A percentile compares a stretch with the other conserved stretches of the same genome.
Conservation (phyloP, 92 coral and sea anemone species). For the Micromussa lordhowensis region DNA sequence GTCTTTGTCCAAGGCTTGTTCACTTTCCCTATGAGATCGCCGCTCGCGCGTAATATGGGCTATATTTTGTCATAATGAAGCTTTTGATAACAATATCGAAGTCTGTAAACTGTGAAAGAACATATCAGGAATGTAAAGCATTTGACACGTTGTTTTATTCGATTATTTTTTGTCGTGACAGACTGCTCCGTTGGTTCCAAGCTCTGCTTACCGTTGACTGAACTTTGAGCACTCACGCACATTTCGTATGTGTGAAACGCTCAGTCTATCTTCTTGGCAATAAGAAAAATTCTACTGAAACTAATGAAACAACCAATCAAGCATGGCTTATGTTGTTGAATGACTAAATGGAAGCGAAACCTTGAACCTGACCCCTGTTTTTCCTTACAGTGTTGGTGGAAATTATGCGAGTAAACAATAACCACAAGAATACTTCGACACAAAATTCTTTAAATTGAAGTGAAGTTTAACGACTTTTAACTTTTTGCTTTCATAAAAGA, state of each 20-base stretch:
- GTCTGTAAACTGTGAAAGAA: constrained; percentile 21
- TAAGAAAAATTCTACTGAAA: not conserved
- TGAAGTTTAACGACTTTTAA: not conserved
- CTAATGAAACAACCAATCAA: not conserved
- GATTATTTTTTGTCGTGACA: not conserved
- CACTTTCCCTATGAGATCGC: not conserved
- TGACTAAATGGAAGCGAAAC: not conserved
- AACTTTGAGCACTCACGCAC: not conserved
- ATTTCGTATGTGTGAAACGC: not conserved
- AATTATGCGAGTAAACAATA: not conserved
- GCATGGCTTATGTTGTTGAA: not conserved
- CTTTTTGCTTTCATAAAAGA: not conserved
- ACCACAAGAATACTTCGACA: not conserved
- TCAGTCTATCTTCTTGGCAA: not conserved
- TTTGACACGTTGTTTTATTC: not conserved
- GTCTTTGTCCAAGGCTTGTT: not conserved
- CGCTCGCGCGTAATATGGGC: not conserved
- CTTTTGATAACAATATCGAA: constrained; percentile 22
- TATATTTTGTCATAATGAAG: not conserved
- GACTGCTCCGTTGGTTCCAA: not conserved
- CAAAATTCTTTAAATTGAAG: not conserved
- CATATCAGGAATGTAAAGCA: constrained; percentile 19
- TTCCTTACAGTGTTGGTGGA: not conserved
- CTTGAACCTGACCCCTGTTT: not conserved
- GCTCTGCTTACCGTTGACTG: not conserved